Evolutionary conservation across 2,888 invertebrate genomes (phyloP).

Genomic region (Platycnemis pennipes): DNA sequence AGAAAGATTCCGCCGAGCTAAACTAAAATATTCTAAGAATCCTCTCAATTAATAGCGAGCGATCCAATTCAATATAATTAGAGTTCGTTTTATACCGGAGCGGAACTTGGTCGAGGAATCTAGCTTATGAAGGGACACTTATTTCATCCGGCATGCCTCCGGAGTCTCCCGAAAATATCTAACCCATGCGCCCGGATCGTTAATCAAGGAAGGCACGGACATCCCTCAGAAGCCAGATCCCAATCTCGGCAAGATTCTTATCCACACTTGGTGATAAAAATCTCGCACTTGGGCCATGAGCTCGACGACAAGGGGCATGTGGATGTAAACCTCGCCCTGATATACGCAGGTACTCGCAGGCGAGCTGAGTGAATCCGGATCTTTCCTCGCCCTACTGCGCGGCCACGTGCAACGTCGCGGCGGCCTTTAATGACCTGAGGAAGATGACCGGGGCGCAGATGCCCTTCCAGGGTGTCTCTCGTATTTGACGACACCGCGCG

Average conservation of each 20-base stretch:
- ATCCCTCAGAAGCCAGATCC: background rate
- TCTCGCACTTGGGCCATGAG: background rate
- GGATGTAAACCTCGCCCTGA: background rate
- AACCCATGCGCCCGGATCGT: background rate
- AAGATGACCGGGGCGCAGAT: background rate
- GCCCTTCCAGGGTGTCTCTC: background rate
- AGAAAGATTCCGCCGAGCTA: background rate
- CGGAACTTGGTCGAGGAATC: background rate
- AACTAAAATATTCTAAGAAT: background rate
- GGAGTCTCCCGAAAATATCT: conserved; percentile 2
- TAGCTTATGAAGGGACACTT: background rate
- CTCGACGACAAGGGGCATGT: background rate
- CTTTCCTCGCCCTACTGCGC: background rate
- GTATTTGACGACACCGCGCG: background rate
- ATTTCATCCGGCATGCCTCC: background rate
- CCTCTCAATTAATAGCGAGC: conserved; percentile 6
- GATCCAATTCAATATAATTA: background rate
- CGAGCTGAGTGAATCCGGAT: background rate
- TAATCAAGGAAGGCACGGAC: background rate
- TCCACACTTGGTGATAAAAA: conserved; percentile 1
- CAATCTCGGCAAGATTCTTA: background rate
- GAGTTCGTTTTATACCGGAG: background rate
- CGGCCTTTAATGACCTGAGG: background rate
- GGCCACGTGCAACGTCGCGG: background rate
- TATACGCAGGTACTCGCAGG: background rate